phyloP scores from a whole-genome alignment of 2,888 invertebrate genomes.

The Sphecodes monilicornis region DNA sequence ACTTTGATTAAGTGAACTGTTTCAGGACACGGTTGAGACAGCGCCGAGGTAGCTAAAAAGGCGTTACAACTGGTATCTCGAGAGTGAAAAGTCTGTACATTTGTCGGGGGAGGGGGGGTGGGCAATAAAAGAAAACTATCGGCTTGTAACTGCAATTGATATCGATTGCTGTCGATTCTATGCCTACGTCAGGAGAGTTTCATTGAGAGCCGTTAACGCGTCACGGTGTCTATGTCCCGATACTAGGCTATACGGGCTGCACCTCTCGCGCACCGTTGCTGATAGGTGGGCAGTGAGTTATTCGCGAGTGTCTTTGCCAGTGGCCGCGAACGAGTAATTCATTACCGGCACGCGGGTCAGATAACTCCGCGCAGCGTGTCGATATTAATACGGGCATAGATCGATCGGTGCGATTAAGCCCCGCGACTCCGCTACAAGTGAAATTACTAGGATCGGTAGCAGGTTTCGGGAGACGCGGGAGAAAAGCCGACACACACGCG shows the following conservation, averaged over 20 bases:
- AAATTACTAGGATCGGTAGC: constrained; percentile 48
- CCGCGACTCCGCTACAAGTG: constrained; percentile 33
- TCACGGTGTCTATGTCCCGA: not conserved
- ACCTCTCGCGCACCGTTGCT: constrained; percentile 23
- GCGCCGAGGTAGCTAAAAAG: not conserved
- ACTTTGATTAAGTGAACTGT: constrained; percentile 7
- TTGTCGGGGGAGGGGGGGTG: not conserved
- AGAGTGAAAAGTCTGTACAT: not conserved
- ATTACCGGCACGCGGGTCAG: constrained; percentile 18
- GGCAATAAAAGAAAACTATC: not conserved
- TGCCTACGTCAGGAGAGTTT: not conserved
- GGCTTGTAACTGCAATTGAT: not conserved
- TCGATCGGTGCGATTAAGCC: constrained; percentile 52
- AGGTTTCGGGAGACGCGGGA: constrained; percentile 9
- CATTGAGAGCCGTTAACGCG: not conserved
- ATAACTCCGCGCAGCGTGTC: constrained; percentile 18
- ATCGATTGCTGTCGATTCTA: not conserved
- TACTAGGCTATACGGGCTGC: not conserved
- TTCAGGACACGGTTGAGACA: constrained; percentile 1
- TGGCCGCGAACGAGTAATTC: constrained; percentile 36
- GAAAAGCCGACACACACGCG: constrained; percentile 4
- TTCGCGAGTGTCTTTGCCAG: constrained; percentile 28
- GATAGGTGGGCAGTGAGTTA: constrained; percentile 47
- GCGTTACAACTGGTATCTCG: not conserved
- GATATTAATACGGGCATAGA: constrained; percentile 51